Conservation (phyloP, 2,113 vertebrate species). For the Oxyruncus cristatus region DNA sequence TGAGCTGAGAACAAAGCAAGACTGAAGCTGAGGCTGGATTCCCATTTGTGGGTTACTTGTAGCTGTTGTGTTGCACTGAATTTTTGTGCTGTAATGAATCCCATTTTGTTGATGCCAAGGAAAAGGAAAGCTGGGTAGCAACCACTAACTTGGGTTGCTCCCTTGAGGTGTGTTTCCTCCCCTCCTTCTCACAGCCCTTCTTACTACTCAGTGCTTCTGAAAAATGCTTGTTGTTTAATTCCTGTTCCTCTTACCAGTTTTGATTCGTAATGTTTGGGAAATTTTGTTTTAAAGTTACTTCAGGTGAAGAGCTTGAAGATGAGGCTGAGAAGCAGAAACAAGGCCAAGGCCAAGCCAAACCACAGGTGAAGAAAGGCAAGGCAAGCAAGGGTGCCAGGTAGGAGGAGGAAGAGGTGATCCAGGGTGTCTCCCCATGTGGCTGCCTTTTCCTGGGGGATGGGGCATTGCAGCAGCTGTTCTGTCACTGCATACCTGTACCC, state of each 20-base stretch:
- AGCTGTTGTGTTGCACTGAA: not conserved
- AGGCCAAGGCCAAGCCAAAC: not conserved
- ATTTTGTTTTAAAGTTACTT: not conserved
- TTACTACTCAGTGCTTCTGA: not conserved
- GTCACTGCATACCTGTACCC: no score
- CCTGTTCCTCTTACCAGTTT: not conserved
- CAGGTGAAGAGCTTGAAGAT: not conserved
- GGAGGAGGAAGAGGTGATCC: not conserved
- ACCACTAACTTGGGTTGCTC: not conserved
- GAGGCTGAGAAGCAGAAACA: not conserved
- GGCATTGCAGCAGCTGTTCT: not conserved
- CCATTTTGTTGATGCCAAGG: not conserved
- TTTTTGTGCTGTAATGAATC: not conserved
- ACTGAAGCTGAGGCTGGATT: not conserved
- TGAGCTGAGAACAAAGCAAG: not conserved
- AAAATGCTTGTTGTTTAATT: not conserved
- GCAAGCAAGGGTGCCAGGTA: not conserved
- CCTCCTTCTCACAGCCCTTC: not conserved
- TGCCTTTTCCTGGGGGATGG: not conserved
- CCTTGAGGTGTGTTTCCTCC: fast-evolving
- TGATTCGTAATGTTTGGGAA: not conserved
- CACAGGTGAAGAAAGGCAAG: not conserved
- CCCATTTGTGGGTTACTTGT: fast-evolving
- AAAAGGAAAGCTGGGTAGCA: not conserved
- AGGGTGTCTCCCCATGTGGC: not conserved